A percentile compares a stretch with the other conserved stretches of the same genome.
phyloP scores from a whole-genome alignment of 1,140 invertebrate genomes.

The Drosophila pseudoobscura region DNA sequence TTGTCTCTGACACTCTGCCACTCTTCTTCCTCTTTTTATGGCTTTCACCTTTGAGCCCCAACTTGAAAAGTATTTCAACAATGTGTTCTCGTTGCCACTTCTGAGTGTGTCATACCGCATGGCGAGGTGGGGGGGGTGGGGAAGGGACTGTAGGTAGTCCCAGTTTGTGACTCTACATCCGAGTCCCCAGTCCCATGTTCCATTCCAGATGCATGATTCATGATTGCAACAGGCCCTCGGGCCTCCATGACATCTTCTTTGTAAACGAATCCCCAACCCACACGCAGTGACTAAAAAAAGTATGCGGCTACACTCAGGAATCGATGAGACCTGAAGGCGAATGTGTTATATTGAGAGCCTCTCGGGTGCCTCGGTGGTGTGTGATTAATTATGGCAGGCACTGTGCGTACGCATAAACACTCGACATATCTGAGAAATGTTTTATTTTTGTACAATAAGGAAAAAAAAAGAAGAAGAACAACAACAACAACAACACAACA shows the following conservation, averaged over 20 bases:
- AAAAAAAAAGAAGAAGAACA: slow-evolving; percentile 53
- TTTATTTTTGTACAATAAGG: slow-evolving; percentile 55
- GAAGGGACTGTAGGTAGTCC: too few species aligned
- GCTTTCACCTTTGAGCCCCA: slow-evolving; percentile 65
- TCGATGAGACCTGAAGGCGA: slow-evolving; percentile 6
- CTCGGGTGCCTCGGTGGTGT: too few species aligned
- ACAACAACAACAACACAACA: too few species aligned
- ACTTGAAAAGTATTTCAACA: slow-evolving; percentile 46
- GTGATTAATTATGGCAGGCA: slow-evolving; percentile 14
- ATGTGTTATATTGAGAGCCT: too few species aligned
- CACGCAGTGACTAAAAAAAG: slow-evolving; percentile 19
- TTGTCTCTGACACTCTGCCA: slow-evolving; percentile 1
- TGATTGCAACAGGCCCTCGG: slow-evolving; percentile 25
- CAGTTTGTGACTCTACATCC: too few species aligned
- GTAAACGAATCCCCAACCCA: slow-evolving; percentile 16
- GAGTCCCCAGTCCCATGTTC: slow-evolving; percentile 10
- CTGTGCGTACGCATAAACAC: slow-evolving; percentile 33
- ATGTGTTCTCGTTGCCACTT: slow-evolving; percentile 22
- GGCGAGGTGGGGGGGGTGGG: too few species aligned
- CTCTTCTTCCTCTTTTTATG: slow-evolving; percentile 43
- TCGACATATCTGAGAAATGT: slow-evolving; percentile 37
- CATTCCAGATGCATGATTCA: slow-evolving; percentile 43
- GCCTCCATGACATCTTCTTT: slow-evolving; percentile 19
- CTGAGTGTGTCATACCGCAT: slow-evolving; percentile 6
- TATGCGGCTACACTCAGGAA: background rate